These are phyloP conservation scores for Agapornis roseicollis DNA, from an alignment of 2,113 vertebrate species.

Conservation along the genomic window DNA sequence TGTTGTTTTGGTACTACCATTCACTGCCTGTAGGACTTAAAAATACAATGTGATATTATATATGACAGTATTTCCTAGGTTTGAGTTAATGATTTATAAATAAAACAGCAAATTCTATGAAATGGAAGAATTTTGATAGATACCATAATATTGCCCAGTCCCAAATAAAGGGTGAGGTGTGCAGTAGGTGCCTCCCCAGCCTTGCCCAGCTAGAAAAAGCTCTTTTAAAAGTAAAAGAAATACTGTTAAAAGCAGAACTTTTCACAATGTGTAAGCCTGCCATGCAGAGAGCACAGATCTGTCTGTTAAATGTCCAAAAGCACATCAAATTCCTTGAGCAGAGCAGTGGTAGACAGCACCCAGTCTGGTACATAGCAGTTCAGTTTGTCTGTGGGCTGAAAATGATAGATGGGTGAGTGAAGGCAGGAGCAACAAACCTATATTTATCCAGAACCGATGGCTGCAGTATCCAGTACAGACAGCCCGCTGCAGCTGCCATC, in stretches of 20 bases:
- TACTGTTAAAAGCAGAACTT: neutral
- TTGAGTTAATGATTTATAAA: neutral
- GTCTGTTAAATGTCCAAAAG: neutral
- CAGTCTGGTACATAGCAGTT: accelerated
- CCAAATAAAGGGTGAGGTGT: neutral
- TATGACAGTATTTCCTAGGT: neutral
- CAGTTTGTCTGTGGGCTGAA: neutral
- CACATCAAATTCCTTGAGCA: neutral
- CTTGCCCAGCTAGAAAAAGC: neutral
- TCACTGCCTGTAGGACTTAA: neutral
- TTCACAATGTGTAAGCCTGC: neutral
- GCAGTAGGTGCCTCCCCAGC: neutral
- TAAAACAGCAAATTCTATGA: neutral
- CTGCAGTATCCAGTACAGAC: neutral
- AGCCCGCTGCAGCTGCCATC: accelerated
- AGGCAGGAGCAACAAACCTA: neutral
- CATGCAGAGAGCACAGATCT: neutral
- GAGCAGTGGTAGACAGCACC: neutral
- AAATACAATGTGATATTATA: neutral
- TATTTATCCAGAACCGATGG: neutral
- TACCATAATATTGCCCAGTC: neutral
- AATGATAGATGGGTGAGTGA: neutral
- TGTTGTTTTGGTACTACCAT: neutral
- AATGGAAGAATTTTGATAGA: neutral
- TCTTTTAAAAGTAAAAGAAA: neutral